phyloP scores from a whole-genome alignment of 2,113 vertebrate species.

The Aegypius monachus region DNA sequence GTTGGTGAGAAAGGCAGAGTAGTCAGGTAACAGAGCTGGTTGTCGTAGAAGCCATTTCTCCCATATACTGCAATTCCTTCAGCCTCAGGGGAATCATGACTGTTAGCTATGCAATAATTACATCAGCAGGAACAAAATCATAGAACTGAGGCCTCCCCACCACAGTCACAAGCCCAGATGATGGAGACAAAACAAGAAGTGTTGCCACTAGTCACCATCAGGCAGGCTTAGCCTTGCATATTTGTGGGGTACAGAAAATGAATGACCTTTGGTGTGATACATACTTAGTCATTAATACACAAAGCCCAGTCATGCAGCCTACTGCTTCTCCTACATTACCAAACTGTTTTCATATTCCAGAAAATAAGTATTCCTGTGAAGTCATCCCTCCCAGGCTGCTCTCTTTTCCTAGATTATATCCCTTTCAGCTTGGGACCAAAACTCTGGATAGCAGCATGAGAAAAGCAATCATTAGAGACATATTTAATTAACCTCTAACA shows the following conservation, averaged over 20 bases:
- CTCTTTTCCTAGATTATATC: not conserved
- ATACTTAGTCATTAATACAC: not conserved
- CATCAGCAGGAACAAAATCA: not conserved
- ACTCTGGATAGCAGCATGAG: not conserved
- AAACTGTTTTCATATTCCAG: not conserved
- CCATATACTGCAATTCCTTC: not conserved
- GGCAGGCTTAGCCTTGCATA: not conserved
- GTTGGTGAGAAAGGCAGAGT: not conserved
- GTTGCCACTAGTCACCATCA: not conserved
- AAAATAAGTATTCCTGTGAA: constrained; percentile 25
- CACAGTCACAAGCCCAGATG: not conserved
- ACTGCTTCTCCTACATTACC: not conserved
- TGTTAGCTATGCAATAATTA: not conserved
- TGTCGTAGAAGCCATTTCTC: not conserved
- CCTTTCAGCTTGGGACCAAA: not conserved
- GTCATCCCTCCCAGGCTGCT: not conserved
- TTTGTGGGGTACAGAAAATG: not conserved
- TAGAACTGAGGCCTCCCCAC: not conserved
- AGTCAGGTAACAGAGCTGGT: not conserved
- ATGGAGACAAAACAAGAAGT: not conserved
- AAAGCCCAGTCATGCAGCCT: not conserved
- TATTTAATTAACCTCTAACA: not conserved
- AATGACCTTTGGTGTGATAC: not conserved
- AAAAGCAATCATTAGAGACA: not conserved
- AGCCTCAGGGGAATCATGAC: not conserved